Conservation (phyloP, 1,140 invertebrate species). For the Heliconius nattereri region DNA sequence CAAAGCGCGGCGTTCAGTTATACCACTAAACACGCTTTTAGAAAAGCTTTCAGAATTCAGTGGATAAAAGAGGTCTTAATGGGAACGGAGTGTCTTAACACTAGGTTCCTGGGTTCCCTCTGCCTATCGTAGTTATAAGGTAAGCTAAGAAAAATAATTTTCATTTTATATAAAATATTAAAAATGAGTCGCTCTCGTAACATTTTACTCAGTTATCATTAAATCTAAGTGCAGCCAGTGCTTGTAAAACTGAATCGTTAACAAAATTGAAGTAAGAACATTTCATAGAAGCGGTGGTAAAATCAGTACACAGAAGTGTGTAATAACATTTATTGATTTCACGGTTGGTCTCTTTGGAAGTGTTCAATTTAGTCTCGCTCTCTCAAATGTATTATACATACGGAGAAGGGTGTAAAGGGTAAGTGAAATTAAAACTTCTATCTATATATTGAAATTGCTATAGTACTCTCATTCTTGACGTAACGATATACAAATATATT, state of each 20-base stretch:
- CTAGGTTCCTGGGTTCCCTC: too few species aligned
- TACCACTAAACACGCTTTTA: too few species aligned
- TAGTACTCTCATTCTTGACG: background rate
- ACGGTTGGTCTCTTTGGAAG: conserved; percentile 2
- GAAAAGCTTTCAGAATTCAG: too few species aligned
- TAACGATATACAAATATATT: background rate
- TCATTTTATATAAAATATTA: background rate
- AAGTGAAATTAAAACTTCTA: background rate
- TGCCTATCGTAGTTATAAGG: too few species aligned
- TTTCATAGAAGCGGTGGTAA: background rate
- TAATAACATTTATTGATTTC: conserved; percentile 15
- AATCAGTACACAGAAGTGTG: conserved; percentile 6
- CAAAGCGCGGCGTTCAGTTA: too few species aligned
- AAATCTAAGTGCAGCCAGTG: background rate
- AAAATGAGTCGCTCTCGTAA: background rate
- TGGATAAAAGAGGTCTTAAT: too few species aligned
- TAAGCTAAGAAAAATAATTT: too few species aligned
- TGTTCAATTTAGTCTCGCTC: conserved; percentile 10
- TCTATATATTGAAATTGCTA: background rate
- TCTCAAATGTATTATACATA: background rate
- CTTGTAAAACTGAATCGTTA: background rate
- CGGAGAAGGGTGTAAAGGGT: background rate
- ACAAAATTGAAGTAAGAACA: background rate
- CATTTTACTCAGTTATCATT: background rate
- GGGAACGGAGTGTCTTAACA: too few species aligned